Evolutionary conservation across 2,888 invertebrate genomes (phyloP), one percentile per base, ranked within the genome.

Genomic region (Leptopilina myrica): DNA sequence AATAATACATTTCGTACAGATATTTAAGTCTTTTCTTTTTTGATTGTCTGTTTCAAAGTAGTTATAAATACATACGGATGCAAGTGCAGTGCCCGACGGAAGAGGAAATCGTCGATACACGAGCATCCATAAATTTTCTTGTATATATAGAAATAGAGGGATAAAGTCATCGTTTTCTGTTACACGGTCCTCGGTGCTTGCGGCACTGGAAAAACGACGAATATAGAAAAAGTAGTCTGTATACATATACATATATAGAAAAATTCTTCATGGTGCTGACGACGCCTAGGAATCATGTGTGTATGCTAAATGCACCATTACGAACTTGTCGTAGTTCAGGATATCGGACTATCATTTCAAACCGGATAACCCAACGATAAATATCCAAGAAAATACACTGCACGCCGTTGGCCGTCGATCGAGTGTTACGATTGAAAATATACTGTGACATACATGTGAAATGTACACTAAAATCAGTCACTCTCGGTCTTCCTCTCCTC

Each of bases 321-420:
- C 73, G 62, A 64, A 76, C 79, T 79, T 65, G 78, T 80, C 79
- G 77, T 81, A 49, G 49, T 78, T 66, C 75, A 69, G 78, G 78
- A 78, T 77, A 82, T 81, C 82, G 80, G 85, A 82, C 79, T 77
- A 82, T 83, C 84, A 82, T 85, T 83, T 78, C 78, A 43, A 69
- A 67, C 77, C 79, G 84, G 81, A 83, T 81, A 80, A 82, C 79
- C 77, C 62, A 76, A 76, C 83, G 85, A 87, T 85, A 87, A 88
- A 85, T 82, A 83, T 83, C 78, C 82, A 80, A 69, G 82, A 84
- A 85, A 85, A 86, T 84, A 82, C 82, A 82, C 82, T 49, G 12
- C 80, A 73, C 76, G 78, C 82, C 76, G 76, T 78, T 69, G 49
- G 69, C 69, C 65, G 79, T 77, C 77, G 78, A 77, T 80, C 62